Evolutionary conservation across 2,797 vertebrate species (phyloP).

Genomic region (Lepilemur septentrionalis): DNA sequence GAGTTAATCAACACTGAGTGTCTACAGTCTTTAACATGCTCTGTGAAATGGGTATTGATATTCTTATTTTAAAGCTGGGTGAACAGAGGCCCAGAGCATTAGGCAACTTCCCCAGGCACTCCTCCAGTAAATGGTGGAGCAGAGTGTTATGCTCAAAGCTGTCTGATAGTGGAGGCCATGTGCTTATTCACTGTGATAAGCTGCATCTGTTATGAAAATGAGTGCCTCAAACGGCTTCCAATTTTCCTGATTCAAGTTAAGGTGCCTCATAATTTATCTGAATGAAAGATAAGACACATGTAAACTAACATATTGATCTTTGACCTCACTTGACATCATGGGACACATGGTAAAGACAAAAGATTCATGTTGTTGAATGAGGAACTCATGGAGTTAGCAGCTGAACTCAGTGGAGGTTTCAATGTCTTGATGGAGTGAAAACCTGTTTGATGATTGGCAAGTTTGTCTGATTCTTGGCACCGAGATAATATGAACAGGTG

Average conservation of each 20-base stretch:
- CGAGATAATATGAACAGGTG: slow-evolving; percentile 21
- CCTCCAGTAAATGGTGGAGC: not conserved
- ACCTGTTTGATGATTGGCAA: not conserved
- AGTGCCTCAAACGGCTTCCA: not conserved
- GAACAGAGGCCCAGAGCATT: not conserved
- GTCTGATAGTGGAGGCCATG: not conserved
- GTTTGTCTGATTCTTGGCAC: slow-evolving; percentile 32
- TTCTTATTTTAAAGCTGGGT: not conserved
- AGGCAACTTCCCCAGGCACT: not conserved
- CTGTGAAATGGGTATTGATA: not conserved
- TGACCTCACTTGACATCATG: not conserved
- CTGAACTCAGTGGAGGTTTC: not conserved
- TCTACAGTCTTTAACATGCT: not conserved
- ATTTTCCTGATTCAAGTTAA: not conserved
- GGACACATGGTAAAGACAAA: not conserved
- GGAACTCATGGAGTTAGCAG: not conserved
- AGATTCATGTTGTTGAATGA: not conserved
- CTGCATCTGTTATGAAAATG: not conserved
- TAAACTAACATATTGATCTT: not conserved
- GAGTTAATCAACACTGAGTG: not conserved
- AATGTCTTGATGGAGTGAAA: not conserved
- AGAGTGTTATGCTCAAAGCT: not conserved
- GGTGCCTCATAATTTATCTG: not conserved
- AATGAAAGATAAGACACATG: not conserved
- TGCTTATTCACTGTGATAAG: not conserved